Conservation (phyloP, 2,113 vertebrate genomes). For the Anhinga anhinga region DNA sequence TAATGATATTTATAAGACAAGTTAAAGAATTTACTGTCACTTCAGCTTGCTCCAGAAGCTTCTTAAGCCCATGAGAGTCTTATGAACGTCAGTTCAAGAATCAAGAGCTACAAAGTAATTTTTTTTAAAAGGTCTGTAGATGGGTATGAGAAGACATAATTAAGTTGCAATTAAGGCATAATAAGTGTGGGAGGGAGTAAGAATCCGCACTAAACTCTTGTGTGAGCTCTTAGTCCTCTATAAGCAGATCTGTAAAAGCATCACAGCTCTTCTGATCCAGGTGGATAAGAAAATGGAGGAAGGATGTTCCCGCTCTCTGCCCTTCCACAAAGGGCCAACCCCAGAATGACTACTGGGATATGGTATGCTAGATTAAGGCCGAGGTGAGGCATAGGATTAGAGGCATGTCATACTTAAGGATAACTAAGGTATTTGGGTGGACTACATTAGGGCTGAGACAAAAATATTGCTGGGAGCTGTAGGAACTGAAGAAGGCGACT, state of each 20-base stretch:
- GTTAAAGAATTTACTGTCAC: background rate
- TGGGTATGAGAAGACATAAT: background rate
- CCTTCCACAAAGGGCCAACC: background rate
- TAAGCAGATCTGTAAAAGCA: background rate
- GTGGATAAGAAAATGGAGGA: background rate
- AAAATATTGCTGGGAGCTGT: background rate
- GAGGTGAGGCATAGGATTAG: background rate
- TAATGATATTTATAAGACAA: background rate
- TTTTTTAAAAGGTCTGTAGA: background rate
- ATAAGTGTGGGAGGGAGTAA: background rate
- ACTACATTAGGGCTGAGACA: background rate
- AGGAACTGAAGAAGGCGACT: background rate
- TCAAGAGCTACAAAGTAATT: background rate
- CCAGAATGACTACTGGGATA: background rate
- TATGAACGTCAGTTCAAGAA: background rate
- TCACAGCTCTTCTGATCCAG: background rate
- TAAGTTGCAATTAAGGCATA: background rate
- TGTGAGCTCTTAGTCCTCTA: background rate
- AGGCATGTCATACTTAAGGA: background rate
- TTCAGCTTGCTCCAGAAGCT: background rate
- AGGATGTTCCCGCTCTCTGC: background rate
- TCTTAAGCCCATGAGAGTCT: background rate
- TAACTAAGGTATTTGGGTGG: background rate
- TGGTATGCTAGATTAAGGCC: too few species aligned
- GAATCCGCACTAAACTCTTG: background rate